phyloP scores from a whole-genome alignment of 2,888 invertebrate species.

The Arge pagana region DNA sequence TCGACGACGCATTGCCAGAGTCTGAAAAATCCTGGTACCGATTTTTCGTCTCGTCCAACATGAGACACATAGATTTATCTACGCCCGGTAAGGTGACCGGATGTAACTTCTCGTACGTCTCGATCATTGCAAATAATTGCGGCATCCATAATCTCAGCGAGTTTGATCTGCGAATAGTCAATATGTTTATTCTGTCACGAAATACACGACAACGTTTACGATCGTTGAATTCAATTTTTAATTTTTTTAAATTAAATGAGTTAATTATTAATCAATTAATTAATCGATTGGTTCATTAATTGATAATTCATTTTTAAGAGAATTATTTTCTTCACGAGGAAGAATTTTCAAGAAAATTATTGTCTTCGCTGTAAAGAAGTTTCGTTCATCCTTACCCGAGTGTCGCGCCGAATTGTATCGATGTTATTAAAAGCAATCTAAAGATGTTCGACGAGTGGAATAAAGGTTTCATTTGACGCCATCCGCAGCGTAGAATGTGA shows the following conservation, averaged over 20 bases:
- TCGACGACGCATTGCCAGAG: constrained; percentile 6
- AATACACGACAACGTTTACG: too few relatives aligned
- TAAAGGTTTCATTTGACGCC: constrained; percentile 69
- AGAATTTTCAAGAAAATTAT: too few relatives aligned
- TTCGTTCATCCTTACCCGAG: constrained; percentile 63
- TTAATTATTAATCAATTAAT: neutral
- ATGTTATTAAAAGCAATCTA: constrained; percentile 68
- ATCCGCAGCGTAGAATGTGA: constrained; percentile 65
- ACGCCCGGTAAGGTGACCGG: constrained; percentile 37
- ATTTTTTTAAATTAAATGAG: too few relatives aligned
- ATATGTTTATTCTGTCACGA: too few relatives aligned
- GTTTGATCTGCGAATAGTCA: constrained; percentile 66
- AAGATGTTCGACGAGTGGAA: constrained; percentile 68
- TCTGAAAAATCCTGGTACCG: constrained; percentile 27
- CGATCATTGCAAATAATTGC: constrained; percentile 78
- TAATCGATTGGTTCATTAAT: neutral
- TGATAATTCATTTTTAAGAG: constrained; percentile 1
- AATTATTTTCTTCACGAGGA: constrained; percentile 2
- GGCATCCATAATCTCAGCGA: constrained; percentile 87
- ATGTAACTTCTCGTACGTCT: constrained; percentile 50
- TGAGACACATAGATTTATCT: constrained; percentile 3
- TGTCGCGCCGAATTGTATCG: constrained; percentile 69
- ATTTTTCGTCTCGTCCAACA: constrained; percentile 25
- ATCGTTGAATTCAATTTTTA: too few relatives aligned
- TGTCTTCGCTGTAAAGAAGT: neutral